Evolutionary conservation across 2,113 vertebrate species (phyloP), one percentile per base, ranked within the genome.

Genomic region (Himantopus leucocephalus): DNA sequence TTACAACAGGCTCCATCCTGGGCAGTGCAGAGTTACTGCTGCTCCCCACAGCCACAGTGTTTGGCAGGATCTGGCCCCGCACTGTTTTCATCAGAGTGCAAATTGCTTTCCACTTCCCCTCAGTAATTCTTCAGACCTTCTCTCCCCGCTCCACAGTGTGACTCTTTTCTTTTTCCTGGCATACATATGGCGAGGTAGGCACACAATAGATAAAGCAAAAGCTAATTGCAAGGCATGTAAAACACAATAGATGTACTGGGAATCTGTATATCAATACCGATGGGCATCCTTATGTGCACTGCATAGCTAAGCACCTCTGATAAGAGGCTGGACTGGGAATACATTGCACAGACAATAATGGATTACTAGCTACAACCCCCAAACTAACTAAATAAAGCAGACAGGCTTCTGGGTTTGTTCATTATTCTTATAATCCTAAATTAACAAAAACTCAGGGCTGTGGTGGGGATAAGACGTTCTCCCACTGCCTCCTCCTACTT

Each of bases 341-440:
- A 41, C 3, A 13, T 68, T 70, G 59, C 47, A 88, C 43, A 72
- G 62, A 71, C 47, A 91, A 45, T 56, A 76, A 91, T 29, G 39
- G 73, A 95, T 67, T 75, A 59, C 56, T 53, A 64, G 52, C 48
- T 85, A 56, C 78, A 93, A 23, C 29, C 20, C 56, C n/a, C 72
- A 83, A 91, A 95, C 76, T 63, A 85, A 80, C 82, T 94, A 89
- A 95, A 89, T 77, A 89, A 90, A 95, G 32, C 50, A 97, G 24
- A 48, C 50, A 74, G 53, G 27, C 24, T 88, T 94, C 52, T 41
- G 52, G 12, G 16, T 70, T 83, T 81, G 52, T 83, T 90, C 74
- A 56, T 96, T 91, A 93, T 73, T 97, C 83, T 74, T 77, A 35
- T 80, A 95, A 96, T 93, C 88, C 92, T 78, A 35, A 55, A 0